Percentiles rank a stretch among this genome's conserved stretches.
phyloP scores from a whole-genome alignment of 2,888 invertebrate genomes.

The Dynastes maya region DNA sequence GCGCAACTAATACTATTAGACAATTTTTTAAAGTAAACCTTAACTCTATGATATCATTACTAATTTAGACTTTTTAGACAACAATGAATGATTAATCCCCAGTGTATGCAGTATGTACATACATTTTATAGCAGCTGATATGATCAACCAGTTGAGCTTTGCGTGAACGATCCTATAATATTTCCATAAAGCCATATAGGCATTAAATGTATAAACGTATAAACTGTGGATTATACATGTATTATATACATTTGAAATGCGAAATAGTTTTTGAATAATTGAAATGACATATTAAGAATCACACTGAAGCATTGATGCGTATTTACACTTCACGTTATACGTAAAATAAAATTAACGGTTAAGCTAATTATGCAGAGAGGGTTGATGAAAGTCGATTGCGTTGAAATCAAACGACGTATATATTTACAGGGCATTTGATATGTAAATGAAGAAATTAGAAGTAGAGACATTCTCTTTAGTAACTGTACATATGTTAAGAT shows the following conservation, averaged over 20 bases:
- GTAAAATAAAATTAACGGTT: slow-evolving; percentile 11
- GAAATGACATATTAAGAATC: neutral
- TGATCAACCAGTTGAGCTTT: neutral
- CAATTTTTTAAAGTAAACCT: too few species aligned
- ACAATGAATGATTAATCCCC: too few species aligned
- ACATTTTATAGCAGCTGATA: slow-evolving; percentile 6
- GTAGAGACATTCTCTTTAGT: neutral
- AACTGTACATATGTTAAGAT: neutral
- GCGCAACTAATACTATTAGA: too few species aligned
- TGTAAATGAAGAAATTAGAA: slow-evolving; percentile 2
- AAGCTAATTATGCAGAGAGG: neutral
- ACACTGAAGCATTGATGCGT: neutral
- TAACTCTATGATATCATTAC: too few species aligned
- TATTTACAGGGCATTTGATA: neutral
- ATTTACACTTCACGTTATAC: neutral
- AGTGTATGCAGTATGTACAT: too few species aligned
- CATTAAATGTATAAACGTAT: neutral
- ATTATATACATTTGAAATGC: neutral
- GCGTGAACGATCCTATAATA: neutral
- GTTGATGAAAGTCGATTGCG: neutral
- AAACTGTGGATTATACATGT: neutral
- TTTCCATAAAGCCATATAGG: too few species aligned
- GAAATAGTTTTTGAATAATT: neutral
- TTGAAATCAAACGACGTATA: neutral
- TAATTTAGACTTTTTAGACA: too few species aligned